Percentiles rank a stretch among this genome's conserved stretches.
These are phyloP conservation scores for Pteropus alecto DNA, from an alignment of 2,113 vertebrate species.

Conservation along the genomic window DNA sequence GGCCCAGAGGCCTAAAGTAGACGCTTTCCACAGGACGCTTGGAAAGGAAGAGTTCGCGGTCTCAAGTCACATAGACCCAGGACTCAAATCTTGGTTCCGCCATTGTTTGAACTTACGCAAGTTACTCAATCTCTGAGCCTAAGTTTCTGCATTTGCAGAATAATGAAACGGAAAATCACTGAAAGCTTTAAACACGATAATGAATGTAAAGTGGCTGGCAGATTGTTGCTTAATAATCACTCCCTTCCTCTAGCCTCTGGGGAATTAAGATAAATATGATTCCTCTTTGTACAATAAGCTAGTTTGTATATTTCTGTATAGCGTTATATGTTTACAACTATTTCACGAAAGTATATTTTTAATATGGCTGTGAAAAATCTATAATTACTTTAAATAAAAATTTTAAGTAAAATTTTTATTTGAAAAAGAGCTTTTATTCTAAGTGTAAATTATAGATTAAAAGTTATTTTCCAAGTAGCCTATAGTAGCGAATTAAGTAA, in stretches of 20 bases:
- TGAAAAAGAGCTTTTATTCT: conserved; percentile 4
- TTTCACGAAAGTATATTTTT: background rate
- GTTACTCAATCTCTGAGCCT: background rate
- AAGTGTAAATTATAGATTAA: background rate
- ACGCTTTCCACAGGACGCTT: background rate
- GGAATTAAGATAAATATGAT: background rate
- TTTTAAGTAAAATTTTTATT: conserved; percentile 11
- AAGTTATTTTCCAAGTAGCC: background rate
- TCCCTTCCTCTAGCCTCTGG: too few species aligned
- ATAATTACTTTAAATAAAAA: conserved; percentile 10
- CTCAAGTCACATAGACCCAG: background rate
- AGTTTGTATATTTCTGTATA: background rate
- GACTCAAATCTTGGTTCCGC: background rate
- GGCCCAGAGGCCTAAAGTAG: background rate
- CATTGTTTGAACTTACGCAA: background rate
- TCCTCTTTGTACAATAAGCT: background rate
- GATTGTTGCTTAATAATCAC: background rate
- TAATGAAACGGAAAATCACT: background rate
- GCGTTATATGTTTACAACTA: background rate
- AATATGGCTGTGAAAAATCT: background rate
- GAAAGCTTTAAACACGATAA: background rate
- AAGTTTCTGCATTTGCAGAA: background rate
- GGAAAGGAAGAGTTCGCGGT: background rate
- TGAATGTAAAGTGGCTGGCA: background rate
- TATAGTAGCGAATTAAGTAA: background rate